Evolutionary conservation across 2,888 invertebrate genomes (phyloP).

Genomic region (Drosophila picticornis): DNA sequence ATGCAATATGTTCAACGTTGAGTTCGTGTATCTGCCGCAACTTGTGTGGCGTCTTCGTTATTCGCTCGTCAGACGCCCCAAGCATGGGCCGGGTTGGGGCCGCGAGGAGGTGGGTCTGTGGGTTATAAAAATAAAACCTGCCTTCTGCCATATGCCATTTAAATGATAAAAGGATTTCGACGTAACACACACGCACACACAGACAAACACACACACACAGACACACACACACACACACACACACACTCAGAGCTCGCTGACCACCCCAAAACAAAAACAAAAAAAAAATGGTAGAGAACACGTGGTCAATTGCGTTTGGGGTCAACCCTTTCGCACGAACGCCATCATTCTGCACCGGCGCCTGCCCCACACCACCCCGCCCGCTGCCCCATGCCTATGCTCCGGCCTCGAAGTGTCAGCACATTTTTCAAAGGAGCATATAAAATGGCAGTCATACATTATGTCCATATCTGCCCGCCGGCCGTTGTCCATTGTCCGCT

Average conservation of each 20-base stretch:
- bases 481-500: slow-evolving; percentile 27
- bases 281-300: slow-evolving; percentile 63
- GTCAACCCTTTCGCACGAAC: slow-evolving; percentile 81
- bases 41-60: slow-evolving; percentile 69
- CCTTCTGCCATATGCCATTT: slow-evolving; percentile 80
- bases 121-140: slow-evolving; percentile 81
- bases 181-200: slow-evolving; percentile 29
- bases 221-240: background rate
- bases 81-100: background rate
- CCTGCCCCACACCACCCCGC: slow-evolving; percentile 13
- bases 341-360: slow-evolving; percentile 67
- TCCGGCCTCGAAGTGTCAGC: slow-evolving; percentile 74
- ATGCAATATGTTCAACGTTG: slow-evolving; percentile 70
- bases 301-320: slow-evolving; percentile 83
- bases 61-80: slow-evolving; percentile 2
- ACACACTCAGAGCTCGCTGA: slow-evolving; percentile 13
- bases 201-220: too few relatives aligned
- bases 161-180: slow-evolving; percentile 81
- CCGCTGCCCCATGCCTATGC: slow-evolving; percentile 26
- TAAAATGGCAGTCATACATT: slow-evolving; percentile 79
- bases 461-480: slow-evolving; percentile 75
- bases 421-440: slow-evolving; percentile 80
- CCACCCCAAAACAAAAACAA: slow-evolving; percentile 11
- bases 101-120: slow-evolving; percentile 8
- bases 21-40: slow-evolving; percentile 57